Conservation (phyloP, 2,888 invertebrate species). For the Drymonia ruficornis region DNA sequence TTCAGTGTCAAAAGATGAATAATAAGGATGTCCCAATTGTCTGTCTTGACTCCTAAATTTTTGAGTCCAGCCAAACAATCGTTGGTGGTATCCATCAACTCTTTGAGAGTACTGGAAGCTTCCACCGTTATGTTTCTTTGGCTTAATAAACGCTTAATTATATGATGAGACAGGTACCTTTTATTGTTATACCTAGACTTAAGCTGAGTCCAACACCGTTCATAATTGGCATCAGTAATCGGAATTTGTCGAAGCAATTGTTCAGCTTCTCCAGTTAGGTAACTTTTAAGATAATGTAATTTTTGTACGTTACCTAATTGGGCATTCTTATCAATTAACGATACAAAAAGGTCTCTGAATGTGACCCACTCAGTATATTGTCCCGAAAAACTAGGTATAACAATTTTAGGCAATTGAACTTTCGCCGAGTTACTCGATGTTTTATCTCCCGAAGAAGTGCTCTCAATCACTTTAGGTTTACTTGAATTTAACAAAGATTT, state of each 20-base stretch:
- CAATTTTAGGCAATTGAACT: conserved; percentile 5
- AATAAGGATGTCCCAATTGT: conserved; percentile 5
- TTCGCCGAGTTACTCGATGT: not conserved
- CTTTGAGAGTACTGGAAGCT: conserved; percentile 1
- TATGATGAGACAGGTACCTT: conserved; percentile 2
- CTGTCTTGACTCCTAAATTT: conserved; percentile 2
- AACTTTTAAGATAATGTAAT: not conserved
- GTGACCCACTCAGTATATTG: conserved; percentile 7
- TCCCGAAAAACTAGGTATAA: not conserved
- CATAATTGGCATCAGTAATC: not conserved
- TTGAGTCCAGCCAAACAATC: conserved; percentile 6
- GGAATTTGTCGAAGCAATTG: not conserved
- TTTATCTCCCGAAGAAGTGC: not conserved
- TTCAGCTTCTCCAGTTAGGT: not conserved
- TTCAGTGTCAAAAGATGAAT: conserved; percentile 1
- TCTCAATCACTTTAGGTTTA: not conserved
- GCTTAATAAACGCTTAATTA: conserved; percentile 4
- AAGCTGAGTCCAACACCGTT: not conserved
- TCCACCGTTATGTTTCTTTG: not conserved
- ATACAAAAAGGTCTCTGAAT: conserved; percentile 3
- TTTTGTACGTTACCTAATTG: conserved; percentile 1
- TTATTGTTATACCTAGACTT: not conserved
- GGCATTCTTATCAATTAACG: not conserved
- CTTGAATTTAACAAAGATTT: not conserved
- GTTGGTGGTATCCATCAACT: conserved; percentile 8